These are phyloP conservation scores for Ooceraea biroi DNA, from an alignment of 1,140 invertebrate genomes.

Conservation along the genomic window DNA sequence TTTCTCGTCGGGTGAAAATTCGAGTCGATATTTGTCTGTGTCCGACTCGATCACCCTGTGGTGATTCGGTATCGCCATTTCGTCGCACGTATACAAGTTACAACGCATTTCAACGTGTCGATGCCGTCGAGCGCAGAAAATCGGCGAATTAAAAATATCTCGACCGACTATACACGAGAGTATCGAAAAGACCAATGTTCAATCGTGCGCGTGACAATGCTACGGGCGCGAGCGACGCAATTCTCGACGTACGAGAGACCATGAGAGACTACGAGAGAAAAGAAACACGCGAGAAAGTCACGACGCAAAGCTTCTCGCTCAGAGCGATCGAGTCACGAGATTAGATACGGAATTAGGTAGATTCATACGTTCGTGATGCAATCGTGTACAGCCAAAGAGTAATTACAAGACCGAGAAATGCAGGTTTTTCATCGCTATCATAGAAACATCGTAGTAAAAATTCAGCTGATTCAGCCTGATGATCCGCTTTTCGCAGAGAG, in stretches of 20 bases:
- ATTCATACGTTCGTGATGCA: conserved; percentile 18
- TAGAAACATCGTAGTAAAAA: background rate
- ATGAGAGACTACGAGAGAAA: background rate
- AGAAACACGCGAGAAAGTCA: conserved; percentile 62
- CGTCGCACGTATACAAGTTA: background rate
- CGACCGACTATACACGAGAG: background rate
- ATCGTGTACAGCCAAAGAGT: conserved; percentile 32
- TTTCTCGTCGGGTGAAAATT: background rate
- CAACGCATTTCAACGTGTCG: background rate
- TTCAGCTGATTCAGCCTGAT: conserved; percentile 41
- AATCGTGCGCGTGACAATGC: too few species aligned
- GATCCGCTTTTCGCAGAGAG: conserved; percentile 67
- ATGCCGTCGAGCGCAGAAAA: background rate
- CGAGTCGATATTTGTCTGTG: conserved; percentile 21
- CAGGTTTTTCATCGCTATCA: background rate
- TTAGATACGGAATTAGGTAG: background rate
- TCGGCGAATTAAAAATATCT: background rate
- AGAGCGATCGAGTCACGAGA: conserved; percentile 58
- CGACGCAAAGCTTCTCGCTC: conserved; percentile 16
- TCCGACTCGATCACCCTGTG: background rate
- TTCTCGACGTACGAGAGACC: background rate
- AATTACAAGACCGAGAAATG: conserved; percentile 29
- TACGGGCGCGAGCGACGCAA: background rate
- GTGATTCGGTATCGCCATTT: background rate
- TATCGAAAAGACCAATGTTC: too few species aligned